These are phyloP conservation scores for Calliphora vomitoria DNA, from an alignment of 2,888 invertebrate genomes.

Conservation along the genomic window DNA sequence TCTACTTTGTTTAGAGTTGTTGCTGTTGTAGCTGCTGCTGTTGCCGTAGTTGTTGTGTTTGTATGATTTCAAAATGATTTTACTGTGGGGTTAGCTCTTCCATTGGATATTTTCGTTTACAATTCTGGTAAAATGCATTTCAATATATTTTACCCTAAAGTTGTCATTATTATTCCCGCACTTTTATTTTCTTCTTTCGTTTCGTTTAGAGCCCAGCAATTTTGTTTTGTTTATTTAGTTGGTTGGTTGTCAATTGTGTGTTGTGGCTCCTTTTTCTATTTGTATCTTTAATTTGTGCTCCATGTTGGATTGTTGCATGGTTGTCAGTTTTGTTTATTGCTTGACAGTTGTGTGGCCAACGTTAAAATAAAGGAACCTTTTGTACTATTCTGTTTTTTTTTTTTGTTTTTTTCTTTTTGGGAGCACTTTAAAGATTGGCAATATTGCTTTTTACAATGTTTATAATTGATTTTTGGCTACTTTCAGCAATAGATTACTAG, in stretches of 20 bases:
- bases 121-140: constrained; percentile 67
- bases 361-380: constrained; percentile 33
- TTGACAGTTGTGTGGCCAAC: constrained; percentile 63
- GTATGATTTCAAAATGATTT: constrained; percentile 52
- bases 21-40: background rate
- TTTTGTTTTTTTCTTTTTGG: background rate
- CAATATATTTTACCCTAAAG: constrained; percentile 62
- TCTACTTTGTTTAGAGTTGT: constrained; percentile 64
- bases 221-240: constrained; percentile 49
- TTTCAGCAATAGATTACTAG: constrained; percentile 6
- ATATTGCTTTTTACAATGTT: constrained; percentile 16
- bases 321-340: constrained; percentile 66
- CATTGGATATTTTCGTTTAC: constrained; percentile 39
- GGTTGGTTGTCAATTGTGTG: constrained; percentile 52
- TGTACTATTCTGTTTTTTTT: background rate
- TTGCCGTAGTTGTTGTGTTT: background rate
- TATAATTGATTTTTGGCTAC: constrained; percentile 47
- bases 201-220: background rate
- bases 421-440: constrained; percentile 4
- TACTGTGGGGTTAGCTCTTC: constrained; percentile 35
- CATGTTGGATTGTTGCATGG: constrained; percentile 51
- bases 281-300: constrained; percentile 61
- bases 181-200: constrained; percentile 52
- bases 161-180: constrained; percentile 65
- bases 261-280: constrained; percentile 25